Conservation (phyloP, 2,888 invertebrate genomes). For the Scaptomyza polygonia region DNA sequence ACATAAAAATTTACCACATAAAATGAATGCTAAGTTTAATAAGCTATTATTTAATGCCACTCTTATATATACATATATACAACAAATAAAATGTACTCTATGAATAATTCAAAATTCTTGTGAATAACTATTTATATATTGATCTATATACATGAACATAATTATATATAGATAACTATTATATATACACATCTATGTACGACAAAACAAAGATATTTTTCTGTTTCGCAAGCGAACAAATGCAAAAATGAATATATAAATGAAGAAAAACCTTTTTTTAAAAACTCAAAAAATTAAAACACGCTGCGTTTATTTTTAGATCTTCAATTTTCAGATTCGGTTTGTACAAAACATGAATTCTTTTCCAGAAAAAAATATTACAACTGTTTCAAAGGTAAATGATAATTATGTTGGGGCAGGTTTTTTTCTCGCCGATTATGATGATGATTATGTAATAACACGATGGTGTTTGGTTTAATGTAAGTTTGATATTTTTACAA, state of each 20-base stretch:
- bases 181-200: constrained; percentile 65
- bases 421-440: constrained; percentile 1
- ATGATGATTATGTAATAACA: background rate
- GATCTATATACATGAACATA: constrained; percentile 47
- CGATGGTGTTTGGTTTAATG: background rate
- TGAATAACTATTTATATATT: constrained; percentile 78
- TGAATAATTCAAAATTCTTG: constrained; percentile 72
- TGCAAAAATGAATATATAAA: constrained; percentile 50
- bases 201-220: constrained; percentile 74
- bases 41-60: constrained; percentile 56
- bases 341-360: background rate
- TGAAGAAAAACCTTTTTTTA: constrained; percentile 73
- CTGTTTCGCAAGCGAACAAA: constrained; percentile 75
- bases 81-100: constrained; percentile 58
- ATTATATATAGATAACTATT: constrained; percentile 45
- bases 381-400: background rate
- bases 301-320: constrained; percentile 1
- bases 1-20: constrained; percentile 29
- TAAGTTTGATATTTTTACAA: constrained; percentile 7
- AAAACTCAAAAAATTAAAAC: constrained; percentile 56
- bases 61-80: constrained; percentile 27
- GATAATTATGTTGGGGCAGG: constrained; percentile 24
- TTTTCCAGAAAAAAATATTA: no score
- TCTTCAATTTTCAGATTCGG: constrained; percentile 1
- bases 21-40: constrained; percentile 20